Evolutionary conservation across 2,888 invertebrate genomes (phyloP), one percentile per base, ranked within the genome.

Genomic region (Odontocolon sp.): DNA sequence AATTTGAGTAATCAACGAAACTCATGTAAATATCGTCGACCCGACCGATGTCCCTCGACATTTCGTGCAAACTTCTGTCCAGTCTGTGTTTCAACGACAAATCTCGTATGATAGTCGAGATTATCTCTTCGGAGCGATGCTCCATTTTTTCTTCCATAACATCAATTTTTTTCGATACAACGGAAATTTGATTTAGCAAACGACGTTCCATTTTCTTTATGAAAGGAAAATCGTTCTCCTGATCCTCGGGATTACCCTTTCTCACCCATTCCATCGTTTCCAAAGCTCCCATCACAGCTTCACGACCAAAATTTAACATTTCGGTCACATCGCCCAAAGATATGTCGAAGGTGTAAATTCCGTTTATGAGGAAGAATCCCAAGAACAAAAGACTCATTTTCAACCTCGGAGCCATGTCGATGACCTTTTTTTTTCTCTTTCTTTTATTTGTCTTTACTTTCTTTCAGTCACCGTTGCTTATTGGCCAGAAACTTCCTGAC

Each of bases 211-310:
- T 92, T 81, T 92, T 91, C 59, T 92, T 92, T 63, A 94, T 88
- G 57, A 94, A 88, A 2, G 95, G 94, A 61, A 94, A 89, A 11
- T 93, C 92, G 3, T 93, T 92, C 0, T 93, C 77, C 81, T 93
- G 93, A 5, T 79, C 78, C 5, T 70, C 81, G 0, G 79, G 74
- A 0, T 54, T 47, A 1, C 57, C 68, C 1, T 82, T 82, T 2
- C 74, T 68, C 5, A 87, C 73, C 38, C 83, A 52, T 1, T 88
- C 81, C 80, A 86, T 82, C 0, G 85, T 83, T 42, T 89, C 86
- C 14, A 89, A 70, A 2, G 80, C 61, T 0, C 86, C 83, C 1
- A 72, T 71, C 0, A 84, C 42, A 0, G 84, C 71, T 14, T 85
- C 86, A 1, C 82, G 78, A 1, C 86, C 85, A 38, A 88, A 82